Evolutionary conservation across 1,140 invertebrate species (phyloP), one percentile per base, ranked within the genome.

Genomic region (Drosophila gunungcola): DNA sequence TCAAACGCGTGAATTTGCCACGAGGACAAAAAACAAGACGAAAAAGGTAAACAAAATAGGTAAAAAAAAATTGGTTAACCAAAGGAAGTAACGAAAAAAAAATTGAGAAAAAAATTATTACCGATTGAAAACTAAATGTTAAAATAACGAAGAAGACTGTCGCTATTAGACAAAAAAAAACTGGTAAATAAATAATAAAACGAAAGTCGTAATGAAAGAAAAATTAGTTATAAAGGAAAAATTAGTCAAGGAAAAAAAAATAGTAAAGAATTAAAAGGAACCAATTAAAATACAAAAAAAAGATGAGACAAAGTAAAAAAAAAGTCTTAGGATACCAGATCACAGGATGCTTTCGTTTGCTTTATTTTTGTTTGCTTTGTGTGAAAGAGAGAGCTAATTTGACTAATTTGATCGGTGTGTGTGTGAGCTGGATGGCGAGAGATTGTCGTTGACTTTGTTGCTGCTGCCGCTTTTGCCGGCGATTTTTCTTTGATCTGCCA

Each of bases 401-500:
- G 84, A 80, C 85, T 52, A 52, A 82, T 83, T 80, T 83, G 67
- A 56, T 21, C 48, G 7, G 49, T 45, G 51, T 41, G 51, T 41
- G 51, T 36, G 43, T 7, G 53, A 61, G 34, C 25, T 16, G 12
- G 55, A 72, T 57, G 49, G 55, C 58, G 12, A 75, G 42, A 65
- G 54, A 61, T 42, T 49, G 64, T 53, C 52, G 42, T 43, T 56
- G 62, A 76, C 49, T 52, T 74, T 57, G 60, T 65, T 54, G 43
- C 75, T 62, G 57, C 38, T 58, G 55, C 29, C 39, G 73, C 49
- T 52, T 27, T 27, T 51, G 58, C 39, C 57, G 68, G 55, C 64
- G 73, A 54, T 55, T 53, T 73, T 62, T 52, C 89, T 91, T 91
- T 91, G 89, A 91, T 91, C 88, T 91, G 88, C 88, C 88, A 91